Evolutionary conservation across 2,888 invertebrate genomes (phyloP), one percentile per base, ranked within the genome.

Genomic region (Junonia oenone): DNA sequence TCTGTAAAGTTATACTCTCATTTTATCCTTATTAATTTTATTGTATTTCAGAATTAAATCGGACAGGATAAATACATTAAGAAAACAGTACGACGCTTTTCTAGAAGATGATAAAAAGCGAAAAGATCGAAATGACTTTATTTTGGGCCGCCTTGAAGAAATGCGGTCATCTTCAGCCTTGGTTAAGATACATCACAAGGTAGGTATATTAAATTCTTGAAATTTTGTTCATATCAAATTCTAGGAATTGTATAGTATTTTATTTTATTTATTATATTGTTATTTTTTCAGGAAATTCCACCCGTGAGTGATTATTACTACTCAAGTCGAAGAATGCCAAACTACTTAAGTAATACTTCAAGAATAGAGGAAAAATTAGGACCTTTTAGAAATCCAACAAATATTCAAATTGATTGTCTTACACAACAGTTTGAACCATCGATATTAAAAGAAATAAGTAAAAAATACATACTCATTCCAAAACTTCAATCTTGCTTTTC

Each of bases 21-120:
- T n/a, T n/a, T n/a, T n/a, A n/a, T n/a, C n/a, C n/a, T 6, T 29
- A 29, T 29, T 29, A 11, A 29, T 29, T 29, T 11, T 14, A 45
- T 51, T 48, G 52, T 53, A 13, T 75, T 77, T 33, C 71, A 89
- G 90, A 71, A 55, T 74, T 22, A 87, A 78, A 71, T 76, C 83
- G 2, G 84, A 85, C 17, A 81, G 81, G 22, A 78, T 90, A 15
- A 83, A 83, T 61, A 72, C 73, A 6, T 59, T 90, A 27, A 73
- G 81, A 58, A 85, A 89, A 66, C 80, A 85, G 68, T 91, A 89
- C 72, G 90, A 90, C 56, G 73, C 78, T 14, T 85, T 89, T 64
- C 69, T 90, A 51, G 86, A 83, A 63, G 88, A 91, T 55, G 90
- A 90, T 61, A 89, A 83, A 63, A 87, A 80, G 63, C 76, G 91